Conservation (phyloP, 2,888 invertebrate species). For the Thecocarcelia acutangulata region DNA sequence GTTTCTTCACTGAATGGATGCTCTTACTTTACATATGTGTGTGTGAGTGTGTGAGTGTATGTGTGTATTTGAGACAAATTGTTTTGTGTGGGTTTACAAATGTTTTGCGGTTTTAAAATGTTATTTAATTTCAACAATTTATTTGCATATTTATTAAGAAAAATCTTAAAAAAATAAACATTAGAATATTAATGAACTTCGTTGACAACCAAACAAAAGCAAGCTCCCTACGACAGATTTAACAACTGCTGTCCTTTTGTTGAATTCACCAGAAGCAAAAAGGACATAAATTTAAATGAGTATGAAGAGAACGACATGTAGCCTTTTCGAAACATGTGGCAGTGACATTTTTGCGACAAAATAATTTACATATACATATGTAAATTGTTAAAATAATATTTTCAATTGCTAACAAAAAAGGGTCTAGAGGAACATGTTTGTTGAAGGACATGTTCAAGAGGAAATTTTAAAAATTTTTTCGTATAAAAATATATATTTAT, state of each 20-base stretch:
- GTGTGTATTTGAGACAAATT: conserved; percentile 36
- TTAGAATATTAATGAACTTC: conserved; percentile 45
- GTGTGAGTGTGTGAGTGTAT: too few relatives aligned
- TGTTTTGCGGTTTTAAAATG: conserved; percentile 25
- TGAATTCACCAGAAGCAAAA: conserved; percentile 30
- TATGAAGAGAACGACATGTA: conserved; percentile 26
- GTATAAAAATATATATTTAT: not conserved
- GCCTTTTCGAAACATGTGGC: conserved; percentile 40
- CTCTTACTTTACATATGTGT: too few relatives aligned
- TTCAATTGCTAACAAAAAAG: conserved; percentile 44
- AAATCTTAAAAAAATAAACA: not conserved
- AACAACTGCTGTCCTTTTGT: conserved; percentile 42
- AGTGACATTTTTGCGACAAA: conserved; percentile 45
- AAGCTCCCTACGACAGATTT: conserved; percentile 42
- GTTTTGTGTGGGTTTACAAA: conserved; percentile 40
- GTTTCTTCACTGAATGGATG: too few relatives aligned
- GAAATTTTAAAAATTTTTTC: not conserved
- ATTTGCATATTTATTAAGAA: conserved; percentile 7
- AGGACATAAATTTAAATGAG: not conserved
- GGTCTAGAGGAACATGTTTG: not conserved
- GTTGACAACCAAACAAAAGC: conserved; percentile 50
- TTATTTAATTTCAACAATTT: conserved; percentile 2
- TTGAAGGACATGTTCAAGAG: not conserved
- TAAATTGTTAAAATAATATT: conserved; percentile 57
- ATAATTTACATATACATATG: conserved; percentile 12